Base-by-base conservation (phyloP, 1,140 invertebrate genomes). In the Proales similis region DNA sequence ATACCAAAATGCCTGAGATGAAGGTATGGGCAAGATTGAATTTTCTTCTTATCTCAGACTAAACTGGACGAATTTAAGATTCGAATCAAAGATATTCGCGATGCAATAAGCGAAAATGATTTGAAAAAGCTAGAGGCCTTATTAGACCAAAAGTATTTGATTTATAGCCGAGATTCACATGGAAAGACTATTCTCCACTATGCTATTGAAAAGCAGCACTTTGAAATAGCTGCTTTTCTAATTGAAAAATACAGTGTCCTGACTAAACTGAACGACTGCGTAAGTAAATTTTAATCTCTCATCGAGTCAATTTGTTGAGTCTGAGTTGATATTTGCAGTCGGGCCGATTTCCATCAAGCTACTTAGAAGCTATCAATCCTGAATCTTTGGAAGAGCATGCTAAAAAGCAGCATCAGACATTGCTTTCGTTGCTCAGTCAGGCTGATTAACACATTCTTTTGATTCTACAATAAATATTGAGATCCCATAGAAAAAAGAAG, bases 121-220 rank as follows among this genome's bases (percentile, higher is more conserved):
- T 30, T 45, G 9, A 22, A 61, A 30, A 26, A 42, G 17, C 33
- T 61, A 22, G 42, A 30, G 19, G 38, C n/a, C 20, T 22, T 9
- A 20, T 12, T 46, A 3, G 57, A 61, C 38, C 36, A 30, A 22
- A 61, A 61, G 47, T 45, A 36, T 20, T n/a, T 46, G 22, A 24
- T 45, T 14, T 29, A 30, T 46, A 46, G 36, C 27, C 20, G 57
- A 30, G 57, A 61, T 32, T 17, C 36, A 1, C 19, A 46, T 32
- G 57, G 57, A 19, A 32, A 12, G 27, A 24, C 57, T 26, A n/a
- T 45, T 12, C 26, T 61, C 24, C 57, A 61, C 6, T 33, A 30
- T 1, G 57, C 57, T 32, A 61, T 61, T 46, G 57, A 61, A n/a
- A 61, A 32, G 14, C 36, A 45, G 11, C 27, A 12, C 27, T 61